Conservation (phyloP, 2,113 vertebrate genomes). For the Hippocampus abdominalis region DNA sequence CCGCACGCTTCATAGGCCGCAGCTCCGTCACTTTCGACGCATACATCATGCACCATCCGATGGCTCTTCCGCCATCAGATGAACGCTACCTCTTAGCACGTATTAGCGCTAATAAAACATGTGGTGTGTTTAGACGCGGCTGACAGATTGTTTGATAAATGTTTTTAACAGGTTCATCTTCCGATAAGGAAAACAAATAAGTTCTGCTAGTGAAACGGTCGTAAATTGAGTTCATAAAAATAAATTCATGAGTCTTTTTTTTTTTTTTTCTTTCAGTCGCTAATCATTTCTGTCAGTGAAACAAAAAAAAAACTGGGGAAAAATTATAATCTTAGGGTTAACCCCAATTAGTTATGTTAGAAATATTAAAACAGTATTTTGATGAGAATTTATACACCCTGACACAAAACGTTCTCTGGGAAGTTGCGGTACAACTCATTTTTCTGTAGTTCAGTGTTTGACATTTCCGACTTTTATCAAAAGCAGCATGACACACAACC, state of each 20-base stretch:
- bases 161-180: neutral
- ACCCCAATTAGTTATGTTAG: neutral
- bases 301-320: too few species aligned
- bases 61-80: constrained; percentile 26
- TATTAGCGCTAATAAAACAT: constrained; percentile 1
- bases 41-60: constrained; percentile 32
- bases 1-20: constrained; percentile 23
- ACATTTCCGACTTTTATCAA: neutral
- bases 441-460: neutral
- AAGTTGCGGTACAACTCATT: neutral
- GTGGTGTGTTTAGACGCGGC: neutral
- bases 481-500: neutral
- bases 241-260: too few species aligned
- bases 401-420: neutral
- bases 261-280: too few species aligned
- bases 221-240: neutral
- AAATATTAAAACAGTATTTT: neutral
- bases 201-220: neutral
- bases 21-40: constrained; percentile 37
- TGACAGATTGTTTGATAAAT: neutral
- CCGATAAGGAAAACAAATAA: neutral
- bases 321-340: too few species aligned
- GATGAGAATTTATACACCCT: neutral
- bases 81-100: constrained; percentile 22
- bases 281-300: too few species aligned